These are phyloP conservation scores for Tarsius wallacei DNA, from an alignment of 2,797 vertebrate genomes.

Conservation along the genomic window DNA sequence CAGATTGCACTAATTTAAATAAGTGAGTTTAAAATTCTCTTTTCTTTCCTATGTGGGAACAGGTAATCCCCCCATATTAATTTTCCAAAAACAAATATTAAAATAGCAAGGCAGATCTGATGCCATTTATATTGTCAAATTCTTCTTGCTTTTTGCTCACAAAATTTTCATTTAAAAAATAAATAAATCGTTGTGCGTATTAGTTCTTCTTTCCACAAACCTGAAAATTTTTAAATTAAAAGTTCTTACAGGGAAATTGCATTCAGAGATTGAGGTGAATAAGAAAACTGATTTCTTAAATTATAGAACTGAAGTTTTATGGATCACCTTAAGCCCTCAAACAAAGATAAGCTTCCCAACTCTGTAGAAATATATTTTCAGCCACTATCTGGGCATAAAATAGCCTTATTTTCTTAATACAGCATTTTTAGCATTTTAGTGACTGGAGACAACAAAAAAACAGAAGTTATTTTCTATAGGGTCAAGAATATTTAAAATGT, in stretches of 20 bases:
- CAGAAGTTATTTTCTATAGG: background rate
- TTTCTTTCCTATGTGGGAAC: background rate
- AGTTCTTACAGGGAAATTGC: background rate
- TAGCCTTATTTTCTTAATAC: background rate
- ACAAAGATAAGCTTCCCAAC: background rate
- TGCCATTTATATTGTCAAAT: constrained; percentile 23
- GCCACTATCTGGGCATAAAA: background rate
- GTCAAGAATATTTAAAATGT: background rate
- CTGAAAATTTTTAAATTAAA: constrained; percentile 49
- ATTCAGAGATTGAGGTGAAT: background rate
- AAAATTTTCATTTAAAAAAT: background rate
- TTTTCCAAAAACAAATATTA: constrained; percentile 42
- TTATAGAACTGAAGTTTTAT: background rate
- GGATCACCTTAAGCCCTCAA: background rate
- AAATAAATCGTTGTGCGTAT: constrained; percentile 23
- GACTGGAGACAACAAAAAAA: background rate
- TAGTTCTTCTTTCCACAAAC: background rate
- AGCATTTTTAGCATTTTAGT: background rate
- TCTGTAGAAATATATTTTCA: background rate
- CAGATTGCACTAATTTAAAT: background rate
- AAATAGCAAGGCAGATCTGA: background rate
- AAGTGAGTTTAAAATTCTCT: background rate
- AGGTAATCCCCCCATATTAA: constrained; percentile 8
- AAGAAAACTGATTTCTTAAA: background rate
- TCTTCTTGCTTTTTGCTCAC: background rate